These are phyloP conservation scores for Drosophila anomelani DNA, from an alignment of 2,888 invertebrate genomes.

Conservation along the genomic window DNA sequence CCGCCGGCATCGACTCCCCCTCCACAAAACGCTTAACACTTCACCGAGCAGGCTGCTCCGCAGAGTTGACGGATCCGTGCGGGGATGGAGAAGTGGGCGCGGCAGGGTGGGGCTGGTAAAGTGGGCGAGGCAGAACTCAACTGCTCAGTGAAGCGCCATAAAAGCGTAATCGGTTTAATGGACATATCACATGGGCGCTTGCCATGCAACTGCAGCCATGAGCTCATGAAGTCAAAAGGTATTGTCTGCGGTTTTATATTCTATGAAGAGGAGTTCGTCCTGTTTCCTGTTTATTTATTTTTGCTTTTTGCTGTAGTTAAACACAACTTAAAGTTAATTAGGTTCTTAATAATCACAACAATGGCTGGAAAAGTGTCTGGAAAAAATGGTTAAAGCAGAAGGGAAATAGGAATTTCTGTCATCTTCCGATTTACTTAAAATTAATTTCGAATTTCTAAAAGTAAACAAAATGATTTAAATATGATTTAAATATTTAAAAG, in stretches of 20 bases:
- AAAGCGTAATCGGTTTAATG: constrained; percentile 63
- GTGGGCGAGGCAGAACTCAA: constrained; percentile 6
- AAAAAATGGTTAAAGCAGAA: background rate
- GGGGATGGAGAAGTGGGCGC: background rate
- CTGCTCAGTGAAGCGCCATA: constrained; percentile 39
- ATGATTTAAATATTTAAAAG: too few species aligned
- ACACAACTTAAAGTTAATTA: constrained; percentile 4
- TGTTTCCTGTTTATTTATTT: background rate
- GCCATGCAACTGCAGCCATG: constrained; percentile 34
- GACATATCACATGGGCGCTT: constrained; percentile 42
- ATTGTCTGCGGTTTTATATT: background rate
- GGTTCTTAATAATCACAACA: background rate
- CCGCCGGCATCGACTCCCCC: background rate
- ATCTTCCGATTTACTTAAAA: too few species aligned
- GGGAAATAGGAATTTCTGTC: background rate
- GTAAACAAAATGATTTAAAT: too few species aligned
- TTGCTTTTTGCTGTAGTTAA: background rate
- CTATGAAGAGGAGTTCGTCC: background rate
- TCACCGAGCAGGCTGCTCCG: constrained; percentile 52
- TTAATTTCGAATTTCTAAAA: too few species aligned
- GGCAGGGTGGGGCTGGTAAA: background rate
- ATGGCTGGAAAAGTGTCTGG: background rate
- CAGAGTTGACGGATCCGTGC: constrained; percentile 22
- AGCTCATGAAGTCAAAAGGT: constrained; percentile 14
- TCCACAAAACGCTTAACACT: constrained; percentile 66